These are phyloP conservation scores for Agrypnia vestita DNA, from an alignment of 1,140 invertebrate species.

Conservation along the genomic window DNA sequence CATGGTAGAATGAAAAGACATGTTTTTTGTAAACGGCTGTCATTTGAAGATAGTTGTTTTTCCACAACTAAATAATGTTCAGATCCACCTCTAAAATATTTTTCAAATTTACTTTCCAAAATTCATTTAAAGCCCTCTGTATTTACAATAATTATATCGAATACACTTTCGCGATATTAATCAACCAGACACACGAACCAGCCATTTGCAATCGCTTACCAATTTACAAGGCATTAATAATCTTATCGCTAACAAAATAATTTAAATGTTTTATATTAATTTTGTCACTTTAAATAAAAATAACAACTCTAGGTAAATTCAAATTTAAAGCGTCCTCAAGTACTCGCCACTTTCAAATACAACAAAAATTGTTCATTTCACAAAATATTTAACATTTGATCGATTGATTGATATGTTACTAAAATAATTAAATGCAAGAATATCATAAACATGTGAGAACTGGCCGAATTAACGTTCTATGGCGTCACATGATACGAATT, in stretches of 20 bases:
- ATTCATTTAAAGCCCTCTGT: neutral
- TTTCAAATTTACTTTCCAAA: neutral
- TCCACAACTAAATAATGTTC: neutral
- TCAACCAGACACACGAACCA: neutral
- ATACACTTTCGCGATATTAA: neutral
- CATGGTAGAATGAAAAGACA: too few relatives aligned
- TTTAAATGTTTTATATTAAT: conserved; percentile 53
- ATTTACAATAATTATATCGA: too few relatives aligned
- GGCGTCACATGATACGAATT: too few relatives aligned
- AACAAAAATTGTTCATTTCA: conserved; percentile 10
- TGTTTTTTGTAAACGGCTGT: neutral
- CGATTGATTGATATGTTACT: neutral
- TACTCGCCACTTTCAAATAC: neutral
- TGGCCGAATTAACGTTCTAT: neutral
- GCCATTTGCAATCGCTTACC: neutral
- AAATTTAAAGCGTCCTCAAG: conserved; percentile 48
- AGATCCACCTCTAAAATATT: neutral
- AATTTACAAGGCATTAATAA: conserved; percentile 20
- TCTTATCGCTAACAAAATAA: conserved; percentile 41
- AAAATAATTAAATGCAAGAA: neutral
- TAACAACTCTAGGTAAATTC: conserved; percentile 24
- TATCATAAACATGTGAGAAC: neutral
- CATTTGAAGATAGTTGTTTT: conserved; percentile 13
- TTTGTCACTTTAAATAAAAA: conserved; percentile 49
- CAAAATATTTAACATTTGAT: neutral